phyloP scores from a whole-genome alignment of 2,113 vertebrate species.

The Tenebrosternarchus preto region DNA sequence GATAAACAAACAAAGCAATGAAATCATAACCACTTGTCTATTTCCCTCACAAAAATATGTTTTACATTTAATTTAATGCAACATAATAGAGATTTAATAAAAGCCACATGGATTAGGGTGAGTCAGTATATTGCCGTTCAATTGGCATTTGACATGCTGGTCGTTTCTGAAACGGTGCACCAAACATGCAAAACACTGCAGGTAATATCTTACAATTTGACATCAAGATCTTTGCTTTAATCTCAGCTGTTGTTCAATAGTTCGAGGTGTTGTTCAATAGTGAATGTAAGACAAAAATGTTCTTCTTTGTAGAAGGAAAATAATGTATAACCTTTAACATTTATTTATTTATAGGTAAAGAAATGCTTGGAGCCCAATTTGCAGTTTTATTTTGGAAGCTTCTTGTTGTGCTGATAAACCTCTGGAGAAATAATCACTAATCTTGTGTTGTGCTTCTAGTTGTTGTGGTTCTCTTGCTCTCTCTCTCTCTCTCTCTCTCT shows the following conservation, averaged over 20 bases:
- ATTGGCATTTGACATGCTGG: neutral
- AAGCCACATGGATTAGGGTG: neutral
- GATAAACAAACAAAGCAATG: too few relatives aligned
- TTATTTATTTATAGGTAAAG: constrained; percentile 61
- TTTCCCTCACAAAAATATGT: too few relatives aligned
- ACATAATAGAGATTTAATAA: neutral
- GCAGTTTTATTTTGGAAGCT: constrained; percentile 72
- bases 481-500: constrained; percentile 13
- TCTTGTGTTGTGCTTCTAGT: constrained; percentile 40
- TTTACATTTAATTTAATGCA: too few relatives aligned
- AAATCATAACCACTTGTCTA: too few relatives aligned
- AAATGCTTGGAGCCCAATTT: constrained; percentile 76
- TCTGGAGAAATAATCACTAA: constrained; percentile 62
- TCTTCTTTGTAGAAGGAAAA: neutral
- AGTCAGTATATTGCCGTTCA: neutral
- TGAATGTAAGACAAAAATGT: neutral
- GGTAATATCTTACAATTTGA: too few relatives aligned
- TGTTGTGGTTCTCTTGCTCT: constrained; percentile 21
- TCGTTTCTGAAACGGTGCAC: neutral
- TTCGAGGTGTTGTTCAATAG: neutral
- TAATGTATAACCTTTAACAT: neutral
- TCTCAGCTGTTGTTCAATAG: neutral
- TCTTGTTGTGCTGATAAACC: constrained; percentile 70
- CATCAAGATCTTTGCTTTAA: neutral
- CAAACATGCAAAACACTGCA: too few relatives aligned